Conservation (phyloP, 1,140 invertebrate genomes). For the Drosophila tristis region DNA sequence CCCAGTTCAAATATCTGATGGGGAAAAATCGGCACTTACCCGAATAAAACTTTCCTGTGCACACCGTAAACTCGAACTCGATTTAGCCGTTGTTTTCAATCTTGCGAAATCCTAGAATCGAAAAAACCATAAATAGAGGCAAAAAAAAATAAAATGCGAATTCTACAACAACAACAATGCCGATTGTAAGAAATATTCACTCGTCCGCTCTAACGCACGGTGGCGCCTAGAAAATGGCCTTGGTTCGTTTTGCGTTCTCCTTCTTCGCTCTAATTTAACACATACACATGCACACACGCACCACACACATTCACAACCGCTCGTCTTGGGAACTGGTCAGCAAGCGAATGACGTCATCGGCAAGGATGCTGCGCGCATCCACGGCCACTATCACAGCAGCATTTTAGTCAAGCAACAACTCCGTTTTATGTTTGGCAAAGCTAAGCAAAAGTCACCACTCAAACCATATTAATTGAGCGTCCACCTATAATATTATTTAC, state of each 20-base stretch:
- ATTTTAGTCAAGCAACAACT: not conserved
- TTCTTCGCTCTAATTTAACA: conserved; percentile 29
- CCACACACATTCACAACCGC: not conserved
- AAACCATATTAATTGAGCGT: no score
- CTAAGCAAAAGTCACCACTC: no score
- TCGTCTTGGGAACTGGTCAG: conserved; percentile 29
- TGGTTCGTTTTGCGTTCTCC: conserved; percentile 11
- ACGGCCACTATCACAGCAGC: conserved; percentile 1
- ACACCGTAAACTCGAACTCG: conserved; percentile 2
- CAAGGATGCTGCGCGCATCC: conserved; percentile 50
- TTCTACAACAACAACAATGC: not conserved
- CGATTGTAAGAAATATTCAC: not conserved
- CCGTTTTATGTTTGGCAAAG: no score
- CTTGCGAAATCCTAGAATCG: conserved; percentile 28
- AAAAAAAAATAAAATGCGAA: conserved; percentile 4
- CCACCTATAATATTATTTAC: no score
- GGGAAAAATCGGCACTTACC: conserved; percentile 23
- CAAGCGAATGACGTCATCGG: conserved; percentile 47
- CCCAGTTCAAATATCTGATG: conserved; percentile 15
- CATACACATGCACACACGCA: conserved; percentile 4
- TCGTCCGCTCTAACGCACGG: not conserved
- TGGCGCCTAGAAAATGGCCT: not conserved
- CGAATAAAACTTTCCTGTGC: conserved; percentile 13
- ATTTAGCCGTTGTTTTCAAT: not conserved
- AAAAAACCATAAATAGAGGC: conserved; percentile 31